Evolutionary conservation across 2,113 vertebrate genomes (phyloP).

Genomic region (Solenodon paradoxus): DNA sequence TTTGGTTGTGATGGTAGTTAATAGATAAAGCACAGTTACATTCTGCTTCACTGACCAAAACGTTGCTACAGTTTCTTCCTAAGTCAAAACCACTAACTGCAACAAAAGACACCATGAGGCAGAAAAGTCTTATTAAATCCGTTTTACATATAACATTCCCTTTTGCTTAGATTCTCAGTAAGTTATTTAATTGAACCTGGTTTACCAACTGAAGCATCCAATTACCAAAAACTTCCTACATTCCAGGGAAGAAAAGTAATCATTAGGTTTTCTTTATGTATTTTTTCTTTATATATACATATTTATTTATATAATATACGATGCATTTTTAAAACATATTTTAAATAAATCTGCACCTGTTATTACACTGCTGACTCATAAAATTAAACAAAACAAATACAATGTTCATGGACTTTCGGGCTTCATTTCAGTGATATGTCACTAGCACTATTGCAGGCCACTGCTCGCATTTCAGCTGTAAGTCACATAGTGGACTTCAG

Average conservation of each 20-base stretch:
- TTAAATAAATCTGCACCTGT: conserved; percentile 19
- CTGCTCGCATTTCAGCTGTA: conserved; percentile 43
- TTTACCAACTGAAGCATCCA: conserved; percentile 5
- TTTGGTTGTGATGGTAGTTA: conserved; percentile 23
- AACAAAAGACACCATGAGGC: conserved; percentile 1
- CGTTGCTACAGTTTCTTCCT: conserved; percentile 9
- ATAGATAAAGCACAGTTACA: conserved; percentile 3
- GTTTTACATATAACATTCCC: conserved; percentile 12
- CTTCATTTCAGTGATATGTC: conserved; percentile 29
- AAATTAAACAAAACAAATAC: conserved; percentile 39
- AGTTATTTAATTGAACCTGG: background rate
- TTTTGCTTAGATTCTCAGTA: conserved; percentile 30
- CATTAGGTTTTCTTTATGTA: conserved; percentile 11
- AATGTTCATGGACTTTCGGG: conserved; percentile 61
- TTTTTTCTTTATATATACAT: background rate
- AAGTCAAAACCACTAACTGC: background rate
- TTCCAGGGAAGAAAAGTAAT: conserved; percentile 8
- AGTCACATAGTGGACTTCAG: background rate
- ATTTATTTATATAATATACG: background rate
- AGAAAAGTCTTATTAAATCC: conserved; percentile 6
- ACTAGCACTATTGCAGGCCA: background rate
- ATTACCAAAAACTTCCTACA: conserved; percentile 40
- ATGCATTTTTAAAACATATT: background rate
- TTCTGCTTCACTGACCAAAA: conserved; percentile 8
- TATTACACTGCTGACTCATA: background rate